These are phyloP conservation scores for Gisinianus flammeolus DNA, from an alignment of 2,888 invertebrate genomes.

Conservation along the genomic window DNA sequence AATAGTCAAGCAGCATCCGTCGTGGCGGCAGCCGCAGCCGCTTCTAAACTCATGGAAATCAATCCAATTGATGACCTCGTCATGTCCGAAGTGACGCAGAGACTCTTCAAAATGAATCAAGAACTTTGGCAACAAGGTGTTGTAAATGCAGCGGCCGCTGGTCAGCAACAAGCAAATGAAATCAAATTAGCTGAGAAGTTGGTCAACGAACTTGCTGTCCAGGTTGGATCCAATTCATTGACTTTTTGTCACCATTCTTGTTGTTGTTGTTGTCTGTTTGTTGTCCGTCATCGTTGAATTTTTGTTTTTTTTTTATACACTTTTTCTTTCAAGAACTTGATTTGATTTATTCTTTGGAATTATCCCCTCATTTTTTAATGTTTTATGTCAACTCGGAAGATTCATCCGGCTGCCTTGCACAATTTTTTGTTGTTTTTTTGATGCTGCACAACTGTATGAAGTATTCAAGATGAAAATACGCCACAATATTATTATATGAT, in stretches of 20 bases:
- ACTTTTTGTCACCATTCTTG: conserved; percentile 7
- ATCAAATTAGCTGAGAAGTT: conserved; percentile 59
- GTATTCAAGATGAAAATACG: too few species aligned
- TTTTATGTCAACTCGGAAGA: not conserved
- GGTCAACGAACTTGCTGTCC: conserved; percentile 59
- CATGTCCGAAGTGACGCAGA: conserved; percentile 57
- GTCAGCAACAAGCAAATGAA: conserved; percentile 54
- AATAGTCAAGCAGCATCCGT: conserved; percentile 45
- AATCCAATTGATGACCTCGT: conserved; percentile 54
- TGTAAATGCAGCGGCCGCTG: conserved; percentile 52
- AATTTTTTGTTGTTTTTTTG: too few species aligned
- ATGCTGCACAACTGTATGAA: too few species aligned
- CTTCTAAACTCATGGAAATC: conserved; percentile 55
- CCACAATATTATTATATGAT: too few species aligned
- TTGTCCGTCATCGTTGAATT: not conserved
- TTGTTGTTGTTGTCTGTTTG: not conserved
- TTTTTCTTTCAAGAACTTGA: too few species aligned
- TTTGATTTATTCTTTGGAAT: not conserved
- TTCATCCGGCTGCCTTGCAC: not conserved
- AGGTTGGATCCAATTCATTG: conserved; percentile 49
- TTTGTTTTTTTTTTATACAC: not conserved
- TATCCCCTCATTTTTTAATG: not conserved
- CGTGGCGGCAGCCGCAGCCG: conserved; percentile 52
- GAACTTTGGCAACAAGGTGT: conserved; percentile 59
- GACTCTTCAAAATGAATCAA: conserved; percentile 59